Evolutionary conservation across 2,113 vertebrate genomes (phyloP).

Genomic region (Chaenogobius annularis): DNA sequence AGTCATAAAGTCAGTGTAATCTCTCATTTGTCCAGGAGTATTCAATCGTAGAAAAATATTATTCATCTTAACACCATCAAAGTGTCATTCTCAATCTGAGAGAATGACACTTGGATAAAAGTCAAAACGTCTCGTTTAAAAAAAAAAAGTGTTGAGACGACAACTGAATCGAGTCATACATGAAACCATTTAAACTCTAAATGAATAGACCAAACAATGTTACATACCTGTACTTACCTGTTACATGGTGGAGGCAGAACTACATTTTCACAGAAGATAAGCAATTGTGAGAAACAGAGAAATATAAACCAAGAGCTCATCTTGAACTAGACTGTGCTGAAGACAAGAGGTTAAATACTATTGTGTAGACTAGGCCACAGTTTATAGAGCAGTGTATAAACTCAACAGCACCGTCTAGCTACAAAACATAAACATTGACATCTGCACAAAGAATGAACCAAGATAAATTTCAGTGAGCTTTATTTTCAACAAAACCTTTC

Average conservation of each 20-base stretch:
- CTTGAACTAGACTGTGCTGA: not conserved
- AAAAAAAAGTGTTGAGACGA: too few species aligned
- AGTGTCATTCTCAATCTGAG: too few species aligned
- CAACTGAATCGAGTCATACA: too few species aligned
- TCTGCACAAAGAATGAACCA: not conserved
- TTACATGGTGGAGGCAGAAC: conserved; percentile 58
- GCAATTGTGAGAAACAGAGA: not conserved
- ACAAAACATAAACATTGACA: not conserved
- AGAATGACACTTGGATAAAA: too few species aligned
- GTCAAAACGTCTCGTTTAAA: too few species aligned
- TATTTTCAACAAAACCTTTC: conserved; percentile 77
- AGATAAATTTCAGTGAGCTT: conserved; percentile 81
- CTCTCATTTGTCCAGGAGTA: too few species aligned
- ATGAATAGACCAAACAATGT: not conserved
- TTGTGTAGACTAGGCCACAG: not conserved
- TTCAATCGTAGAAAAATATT: too few species aligned
- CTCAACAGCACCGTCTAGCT: not conserved
- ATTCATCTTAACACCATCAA: too few species aligned
- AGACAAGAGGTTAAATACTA: not conserved
- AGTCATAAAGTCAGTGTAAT: too few species aligned
- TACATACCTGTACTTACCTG: conserved; percentile 67
- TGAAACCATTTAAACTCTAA: too few species aligned
- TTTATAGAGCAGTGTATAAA: not conserved
- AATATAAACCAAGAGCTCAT: not conserved
- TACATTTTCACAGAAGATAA: not conserved